Evolutionary conservation across 2,797 vertebrate genomes (phyloP).

Genomic region (Aldrovandia affinis): DNA sequence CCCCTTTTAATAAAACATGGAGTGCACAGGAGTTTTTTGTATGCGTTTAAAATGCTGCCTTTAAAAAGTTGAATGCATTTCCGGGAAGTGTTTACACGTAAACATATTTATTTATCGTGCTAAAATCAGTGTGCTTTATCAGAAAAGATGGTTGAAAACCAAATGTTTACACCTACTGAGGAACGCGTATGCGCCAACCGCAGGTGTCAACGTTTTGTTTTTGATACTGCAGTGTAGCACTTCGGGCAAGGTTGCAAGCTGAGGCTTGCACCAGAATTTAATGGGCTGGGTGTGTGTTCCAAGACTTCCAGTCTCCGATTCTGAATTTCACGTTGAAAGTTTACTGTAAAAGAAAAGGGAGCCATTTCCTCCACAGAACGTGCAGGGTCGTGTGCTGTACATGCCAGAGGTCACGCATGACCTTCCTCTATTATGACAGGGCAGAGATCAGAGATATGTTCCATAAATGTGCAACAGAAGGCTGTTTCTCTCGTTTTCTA

Average conservation of each 20-base stretch:
- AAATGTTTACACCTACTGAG: not conserved
- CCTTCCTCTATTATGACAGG: not conserved
- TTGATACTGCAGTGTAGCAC: not conserved
- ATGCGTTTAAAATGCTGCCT: too few species aligned
- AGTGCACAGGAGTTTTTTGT: too few species aligned
- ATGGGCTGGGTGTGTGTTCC: not conserved
- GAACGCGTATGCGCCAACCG: not conserved
- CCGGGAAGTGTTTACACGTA: too few species aligned
- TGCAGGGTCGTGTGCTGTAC: not conserved
- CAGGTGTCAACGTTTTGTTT: not conserved
- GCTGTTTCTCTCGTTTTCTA: not conserved
- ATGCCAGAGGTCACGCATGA: not conserved
- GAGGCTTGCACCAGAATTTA: constrained; percentile 16
- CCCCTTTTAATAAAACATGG: too few species aligned
- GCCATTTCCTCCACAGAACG: not conserved
- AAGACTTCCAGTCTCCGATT: not conserved
- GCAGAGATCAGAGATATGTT: not conserved
- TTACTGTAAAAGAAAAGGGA: not conserved
- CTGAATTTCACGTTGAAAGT: not conserved
- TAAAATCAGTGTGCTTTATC: too few species aligned
- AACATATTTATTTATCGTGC: too few species aligned
- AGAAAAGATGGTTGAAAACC: too few species aligned
- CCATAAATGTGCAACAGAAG: not conserved
- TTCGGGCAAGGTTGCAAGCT: not conserved
- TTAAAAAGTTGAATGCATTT: too few species aligned